These are phyloP conservation scores for Oryzias javanicus DNA, from an alignment of 2,113 vertebrate genomes.

Conservation along the genomic window DNA sequence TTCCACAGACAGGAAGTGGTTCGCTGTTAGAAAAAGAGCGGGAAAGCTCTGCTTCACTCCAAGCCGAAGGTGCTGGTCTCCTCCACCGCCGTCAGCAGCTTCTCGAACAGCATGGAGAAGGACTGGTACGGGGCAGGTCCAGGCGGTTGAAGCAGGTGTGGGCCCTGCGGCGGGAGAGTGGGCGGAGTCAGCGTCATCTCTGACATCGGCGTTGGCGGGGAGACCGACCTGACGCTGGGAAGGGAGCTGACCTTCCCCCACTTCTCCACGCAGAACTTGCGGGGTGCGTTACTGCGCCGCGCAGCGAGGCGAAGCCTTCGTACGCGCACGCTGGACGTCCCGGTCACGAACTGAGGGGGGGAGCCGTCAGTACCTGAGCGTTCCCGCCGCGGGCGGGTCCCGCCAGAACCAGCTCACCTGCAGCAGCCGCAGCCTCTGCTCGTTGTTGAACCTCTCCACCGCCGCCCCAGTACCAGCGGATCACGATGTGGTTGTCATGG, in stretches of 20 bases:
- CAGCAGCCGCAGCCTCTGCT: constrained; percentile 92
- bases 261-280: constrained; percentile 94
- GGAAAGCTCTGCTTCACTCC: constrained; percentile 75
- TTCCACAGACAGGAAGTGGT: no score
- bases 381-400: no score
- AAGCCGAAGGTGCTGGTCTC: constrained; percentile 98
- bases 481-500: constrained; percentile 98
- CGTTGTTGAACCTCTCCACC: constrained; percentile 98
- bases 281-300: constrained; percentile 92
- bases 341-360: constrained; percentile 86
- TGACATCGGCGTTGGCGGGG: no score
- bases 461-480: constrained; percentile 99
- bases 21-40: no score
- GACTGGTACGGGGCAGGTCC: constrained; percentile 97
- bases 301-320: constrained; percentile 90
- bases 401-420: constrained; percentile 78
- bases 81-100: constrained; percentile 96
- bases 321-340: constrained; percentile 92
- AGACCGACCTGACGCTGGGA: constrained; percentile 80
- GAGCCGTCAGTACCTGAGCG: not conserved
- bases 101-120: constrained; percentile 98
- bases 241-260: constrained; percentile 94
- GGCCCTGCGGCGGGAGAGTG: constrained; percentile 77
- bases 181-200: not conserved
- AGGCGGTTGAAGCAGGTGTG: constrained; percentile 98